A percentile compares a stretch with the other conserved stretches of the same genome.
Conservation (phyloP, 2,888 invertebrate genomes). For the Lasioglossum morio region DNA sequence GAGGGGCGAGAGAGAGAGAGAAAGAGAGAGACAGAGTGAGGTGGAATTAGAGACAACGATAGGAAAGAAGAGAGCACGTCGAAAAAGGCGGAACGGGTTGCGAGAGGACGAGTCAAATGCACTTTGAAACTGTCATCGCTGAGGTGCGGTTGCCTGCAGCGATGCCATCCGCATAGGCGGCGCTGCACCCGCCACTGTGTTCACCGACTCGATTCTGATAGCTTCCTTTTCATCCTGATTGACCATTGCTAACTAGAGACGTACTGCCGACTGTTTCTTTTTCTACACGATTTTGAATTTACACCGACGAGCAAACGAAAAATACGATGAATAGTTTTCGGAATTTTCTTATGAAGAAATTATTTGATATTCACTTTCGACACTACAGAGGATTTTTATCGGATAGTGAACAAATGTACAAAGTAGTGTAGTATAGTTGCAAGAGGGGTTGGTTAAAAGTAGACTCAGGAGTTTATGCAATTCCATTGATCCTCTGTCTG, state of each 20-base stretch:
- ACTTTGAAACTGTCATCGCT: conserved; percentile 53
- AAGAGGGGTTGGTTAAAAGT: too few species aligned
- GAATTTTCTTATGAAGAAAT: too few species aligned
- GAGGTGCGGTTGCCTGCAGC: conserved; percentile 16
- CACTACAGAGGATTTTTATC: too few species aligned
- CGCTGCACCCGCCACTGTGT: not conserved
- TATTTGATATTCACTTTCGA: too few species aligned
- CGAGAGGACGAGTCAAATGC: conserved; percentile 38
- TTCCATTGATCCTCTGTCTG: too few species aligned
- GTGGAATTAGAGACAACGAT: not conserved
- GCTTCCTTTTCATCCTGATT: not conserved
- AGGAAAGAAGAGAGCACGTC: not conserved
- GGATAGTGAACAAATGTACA: too few species aligned
- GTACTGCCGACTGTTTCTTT: too few species aligned
- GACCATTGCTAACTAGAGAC: not conserved
- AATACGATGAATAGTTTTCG: too few species aligned
- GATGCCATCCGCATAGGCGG: conserved; percentile 1
- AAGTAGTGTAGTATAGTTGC: too few species aligned
- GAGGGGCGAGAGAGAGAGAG: not conserved
- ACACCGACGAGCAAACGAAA: too few species aligned
- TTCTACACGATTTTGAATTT: too few species aligned
- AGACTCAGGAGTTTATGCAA: too few species aligned
- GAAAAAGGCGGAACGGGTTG: conserved; percentile 10
- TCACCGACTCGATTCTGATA: not conserved
- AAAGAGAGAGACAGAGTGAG: not conserved